Percentiles rank a stretch among this genome's conserved stretches.
Conservation (phyloP, 2,113 vertebrate species). For the Neolamprologus kungweensis region DNA sequence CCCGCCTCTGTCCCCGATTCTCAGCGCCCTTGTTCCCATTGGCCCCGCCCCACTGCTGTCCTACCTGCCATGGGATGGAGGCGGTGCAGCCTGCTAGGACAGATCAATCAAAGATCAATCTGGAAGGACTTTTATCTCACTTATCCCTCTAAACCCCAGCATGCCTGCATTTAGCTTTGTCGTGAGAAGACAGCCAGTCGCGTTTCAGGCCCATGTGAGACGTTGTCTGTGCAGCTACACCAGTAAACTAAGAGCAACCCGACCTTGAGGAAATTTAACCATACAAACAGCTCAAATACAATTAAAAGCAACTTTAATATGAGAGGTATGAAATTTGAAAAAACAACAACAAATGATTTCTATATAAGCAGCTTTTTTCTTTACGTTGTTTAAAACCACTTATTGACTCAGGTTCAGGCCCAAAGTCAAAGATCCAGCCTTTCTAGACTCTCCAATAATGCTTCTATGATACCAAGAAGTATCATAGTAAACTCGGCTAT, state of each 20-base stretch:
- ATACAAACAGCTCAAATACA: neutral
- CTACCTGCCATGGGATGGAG: neutral
- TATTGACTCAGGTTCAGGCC: neutral
- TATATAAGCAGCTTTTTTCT: neutral
- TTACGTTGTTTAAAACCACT: neutral
- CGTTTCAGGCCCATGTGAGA: constrained; percentile 34
- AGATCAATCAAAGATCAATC: constrained; percentile 42
- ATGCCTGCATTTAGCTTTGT: neutral
- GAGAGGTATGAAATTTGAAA: neutral
- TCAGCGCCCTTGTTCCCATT: neutral
- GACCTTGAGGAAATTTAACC: neutral
- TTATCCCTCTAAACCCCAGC: constrained; percentile 45
- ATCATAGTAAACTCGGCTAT: neutral
- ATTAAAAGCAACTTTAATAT: neutral
- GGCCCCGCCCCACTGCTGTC: neutral
- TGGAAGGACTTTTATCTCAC: constrained; percentile 16
- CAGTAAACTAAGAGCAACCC: neutral
- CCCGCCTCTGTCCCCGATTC: neutral
- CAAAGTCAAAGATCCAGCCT: neutral
- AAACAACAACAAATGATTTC: neutral
- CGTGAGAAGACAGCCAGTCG: neutral
- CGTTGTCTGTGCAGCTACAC: neutral
- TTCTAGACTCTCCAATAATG: neutral
- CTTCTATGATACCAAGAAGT: neutral
- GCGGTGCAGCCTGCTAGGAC: neutral